Evolutionary conservation across 2,888 invertebrate genomes (phyloP), one percentile per base, ranked within the genome.

Genomic region (Pyrocoelia pectoralis): DNA sequence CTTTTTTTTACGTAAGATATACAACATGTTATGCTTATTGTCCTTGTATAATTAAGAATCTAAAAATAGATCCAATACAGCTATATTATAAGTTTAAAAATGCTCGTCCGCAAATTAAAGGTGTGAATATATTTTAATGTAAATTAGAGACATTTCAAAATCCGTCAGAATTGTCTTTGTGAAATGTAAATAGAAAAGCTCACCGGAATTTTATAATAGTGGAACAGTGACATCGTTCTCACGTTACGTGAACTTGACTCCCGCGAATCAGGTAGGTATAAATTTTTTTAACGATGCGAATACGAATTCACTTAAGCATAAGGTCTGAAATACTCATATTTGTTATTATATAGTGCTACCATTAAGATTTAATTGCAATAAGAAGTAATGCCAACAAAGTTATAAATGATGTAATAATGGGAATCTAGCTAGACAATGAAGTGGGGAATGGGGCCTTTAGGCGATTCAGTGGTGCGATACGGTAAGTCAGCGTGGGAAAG

Each of bases 401-500:
- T 29, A 41, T 55, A 52, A 46, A 40, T 51, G 15, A 29, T 18
- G 51, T 51, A 56, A 55, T 61, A 55, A 55, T 65, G 67, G 65
- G 56, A 65, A 67, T 54, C 63, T 19, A 56, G 56, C 54, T 33
- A 33, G 33, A n/a, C 56, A 58, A 24, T 65, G 56, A 50, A 63
- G 61, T 62, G 69, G 66, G 64, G 62, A 65, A 66, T 64, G 61
- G 60, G 65, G 61, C 68, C 58, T 57, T n/a, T 49, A 49, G 57
- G 65, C 64, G 12, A 51, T 59, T 28, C 60, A 41, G 60, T 65
- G 65, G 70, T 72, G 69, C 71, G 68, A 72, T 72, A 72, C 69
- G 67, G 70, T 70, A 68, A 69, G 69, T 68, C 65, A 73, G 71
- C 73, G 73, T 73, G 73, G 72, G 73, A 73, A 73, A 72, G 72